phyloP scores from a whole-genome alignment of 2,113 vertebrate genomes.

The Calyptomena viridis region DNA sequence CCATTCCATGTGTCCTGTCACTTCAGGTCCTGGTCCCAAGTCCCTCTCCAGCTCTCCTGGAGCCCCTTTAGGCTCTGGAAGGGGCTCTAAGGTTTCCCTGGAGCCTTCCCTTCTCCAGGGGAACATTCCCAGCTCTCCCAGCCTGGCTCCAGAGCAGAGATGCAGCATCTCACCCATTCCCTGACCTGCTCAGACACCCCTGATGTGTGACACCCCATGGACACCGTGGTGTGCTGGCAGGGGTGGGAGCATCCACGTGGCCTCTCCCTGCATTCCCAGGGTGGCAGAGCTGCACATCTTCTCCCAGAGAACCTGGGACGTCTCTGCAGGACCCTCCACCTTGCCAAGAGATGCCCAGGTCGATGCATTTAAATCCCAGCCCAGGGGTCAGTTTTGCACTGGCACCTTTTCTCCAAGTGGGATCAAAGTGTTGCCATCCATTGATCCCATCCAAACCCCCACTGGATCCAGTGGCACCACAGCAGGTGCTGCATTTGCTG shows the following conservation, averaged over 20 bases:
- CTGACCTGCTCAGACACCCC: background rate
- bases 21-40: background rate
- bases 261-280: background rate
- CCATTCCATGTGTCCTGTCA: background rate
- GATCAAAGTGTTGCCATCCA: background rate
- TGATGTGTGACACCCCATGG: fast-evolving
- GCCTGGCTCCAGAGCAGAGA: background rate
- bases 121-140: background rate
- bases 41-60: background rate
- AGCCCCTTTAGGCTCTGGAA: background rate
- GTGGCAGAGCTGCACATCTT: background rate
- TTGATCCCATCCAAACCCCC: background rate
- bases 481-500: background rate
- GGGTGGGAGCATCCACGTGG: background rate
- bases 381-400: background rate
- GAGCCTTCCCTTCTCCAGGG: background rate
- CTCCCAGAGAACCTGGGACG: background rate
- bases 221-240: background rate
- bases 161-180: background rate
- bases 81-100: background rate
- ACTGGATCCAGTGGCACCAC: fast-evolving
- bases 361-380: background rate
- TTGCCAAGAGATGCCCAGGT: background rate
- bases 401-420: background rate
- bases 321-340: background rate